Conservation (phyloP, 2,888 invertebrate genomes). For the Cephus nigrinus region DNA sequence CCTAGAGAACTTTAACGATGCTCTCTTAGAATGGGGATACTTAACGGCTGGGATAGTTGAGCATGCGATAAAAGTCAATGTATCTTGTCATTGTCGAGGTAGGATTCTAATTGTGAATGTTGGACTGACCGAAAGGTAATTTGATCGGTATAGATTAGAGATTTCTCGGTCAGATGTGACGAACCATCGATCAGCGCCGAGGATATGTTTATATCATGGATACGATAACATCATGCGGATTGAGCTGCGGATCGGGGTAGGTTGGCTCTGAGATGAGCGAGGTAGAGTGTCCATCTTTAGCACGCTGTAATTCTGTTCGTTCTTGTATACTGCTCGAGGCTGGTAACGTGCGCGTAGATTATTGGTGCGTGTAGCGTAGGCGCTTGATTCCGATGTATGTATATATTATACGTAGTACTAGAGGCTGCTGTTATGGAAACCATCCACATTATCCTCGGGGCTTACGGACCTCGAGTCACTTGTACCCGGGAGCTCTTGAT, state of each 20-base stretch:
- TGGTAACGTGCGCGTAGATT: neutral
- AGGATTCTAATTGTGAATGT: neutral
- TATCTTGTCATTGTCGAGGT: neutral
- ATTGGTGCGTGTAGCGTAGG: neutral
- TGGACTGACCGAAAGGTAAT: neutral
- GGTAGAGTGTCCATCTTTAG: neutral
- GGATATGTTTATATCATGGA: neutral
- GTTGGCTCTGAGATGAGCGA: neutral
- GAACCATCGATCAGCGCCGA: neutral
- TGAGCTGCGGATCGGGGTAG: neutral
- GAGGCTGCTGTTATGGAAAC: constrained; percentile 39
- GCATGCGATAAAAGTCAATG: neutral
- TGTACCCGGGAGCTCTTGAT: neutral
- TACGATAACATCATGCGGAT: neutral
- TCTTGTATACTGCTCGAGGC: neutral
- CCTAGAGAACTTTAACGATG: neutral
- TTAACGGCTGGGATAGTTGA: neutral
- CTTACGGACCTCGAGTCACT: constrained; percentile 4
- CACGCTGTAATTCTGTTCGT: neutral
- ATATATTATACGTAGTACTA: constrained; percentile 25
- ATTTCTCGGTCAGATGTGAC: neutral
- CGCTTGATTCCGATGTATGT: neutral
- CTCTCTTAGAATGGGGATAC: neutral
- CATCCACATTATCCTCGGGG: constrained; percentile 31
- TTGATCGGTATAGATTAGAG: neutral